These are phyloP conservation scores for Caloenas nicobarica DNA, from an alignment of 2,113 vertebrate species.

Conservation along the genomic window DNA sequence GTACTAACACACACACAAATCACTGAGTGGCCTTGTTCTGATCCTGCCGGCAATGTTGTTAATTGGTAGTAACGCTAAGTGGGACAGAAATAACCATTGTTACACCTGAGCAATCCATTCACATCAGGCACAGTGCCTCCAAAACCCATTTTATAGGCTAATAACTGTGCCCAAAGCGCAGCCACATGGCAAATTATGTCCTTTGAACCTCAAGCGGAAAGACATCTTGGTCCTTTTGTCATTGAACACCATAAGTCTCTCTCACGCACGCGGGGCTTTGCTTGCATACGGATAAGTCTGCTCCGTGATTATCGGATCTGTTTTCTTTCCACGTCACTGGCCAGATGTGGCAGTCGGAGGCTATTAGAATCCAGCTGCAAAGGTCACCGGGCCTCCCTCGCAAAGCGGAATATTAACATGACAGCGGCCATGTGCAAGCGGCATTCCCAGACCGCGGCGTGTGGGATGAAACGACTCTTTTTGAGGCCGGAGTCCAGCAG, in stretches of 20 bases:
- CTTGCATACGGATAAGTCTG: rapidly evolving
- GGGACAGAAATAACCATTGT: not conserved
- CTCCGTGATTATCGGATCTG: not conserved
- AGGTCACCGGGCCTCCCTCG: not conserved
- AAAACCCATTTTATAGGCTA: not conserved
- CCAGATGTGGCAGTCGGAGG: not conserved
- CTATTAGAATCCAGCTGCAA: not conserved
- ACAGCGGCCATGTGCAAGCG: not conserved
- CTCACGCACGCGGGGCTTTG: not conserved
- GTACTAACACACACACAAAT: not conserved
- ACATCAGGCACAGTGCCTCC: not conserved
- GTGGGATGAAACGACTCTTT: not conserved
- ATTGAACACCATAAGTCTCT: not conserved
- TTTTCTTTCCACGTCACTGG: not conserved
- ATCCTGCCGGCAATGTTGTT: not conserved
- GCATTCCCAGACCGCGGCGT: not conserved
- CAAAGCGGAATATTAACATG: not conserved
- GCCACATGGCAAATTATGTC: rapidly evolving
- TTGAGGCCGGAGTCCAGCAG: not conserved
- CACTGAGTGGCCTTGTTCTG: not conserved
- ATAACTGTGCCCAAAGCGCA: not conserved
- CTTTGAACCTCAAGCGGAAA: not conserved
- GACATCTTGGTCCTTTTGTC: not conserved
- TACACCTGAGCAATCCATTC: not conserved
- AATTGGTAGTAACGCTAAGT: not conserved